phyloP scores from a whole-genome alignment of 35 echinoderm and acorn worm species.

The Diadema setosum region DNA sequence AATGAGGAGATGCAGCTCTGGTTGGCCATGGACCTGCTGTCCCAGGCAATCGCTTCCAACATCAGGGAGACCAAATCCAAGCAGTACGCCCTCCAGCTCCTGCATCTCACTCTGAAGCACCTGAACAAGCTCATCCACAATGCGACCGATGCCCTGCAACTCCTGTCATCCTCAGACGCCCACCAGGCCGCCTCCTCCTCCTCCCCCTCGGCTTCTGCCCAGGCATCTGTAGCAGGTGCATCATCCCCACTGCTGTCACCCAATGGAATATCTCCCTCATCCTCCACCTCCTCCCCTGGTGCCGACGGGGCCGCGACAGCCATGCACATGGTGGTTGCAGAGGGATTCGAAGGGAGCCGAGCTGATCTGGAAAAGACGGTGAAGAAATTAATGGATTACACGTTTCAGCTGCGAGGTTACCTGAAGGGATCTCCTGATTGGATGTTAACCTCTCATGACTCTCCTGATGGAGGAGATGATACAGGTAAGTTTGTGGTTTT shows the following conservation, averaged over 20 bases:
- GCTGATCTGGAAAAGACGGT: conserved; percentile 35
- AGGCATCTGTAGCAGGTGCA: background rate
- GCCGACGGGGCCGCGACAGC: background rate
- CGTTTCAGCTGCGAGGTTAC: conserved; percentile 44
- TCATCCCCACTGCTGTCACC: background rate
- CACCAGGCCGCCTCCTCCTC: background rate
- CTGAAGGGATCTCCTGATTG: conserved; percentile 54
- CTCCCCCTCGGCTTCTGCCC: too few species aligned
- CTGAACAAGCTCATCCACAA: conserved; percentile 79
- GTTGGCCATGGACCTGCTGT: conserved; percentile 75
- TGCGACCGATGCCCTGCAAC: conserved; percentile 43
- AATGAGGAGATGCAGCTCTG: conserved; percentile 62
- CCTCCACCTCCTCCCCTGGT: background rate
- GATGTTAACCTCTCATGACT: conserved; percentile 21
- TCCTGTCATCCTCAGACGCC: background rate
- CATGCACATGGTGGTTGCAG: background rate
- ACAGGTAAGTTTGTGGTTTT: too few species aligned
- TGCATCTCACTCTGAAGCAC: conserved; percentile 71
- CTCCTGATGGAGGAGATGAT: background rate
- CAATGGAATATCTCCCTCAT: background rate
- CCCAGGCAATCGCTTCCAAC: conserved; percentile 55
- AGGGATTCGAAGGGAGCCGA: background rate
- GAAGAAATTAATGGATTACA: conserved; percentile 46
- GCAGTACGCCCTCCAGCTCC: conserved; percentile 79
- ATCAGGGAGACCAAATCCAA: conserved; percentile 72